These are phyloP conservation scores for Dryadula phaetusa DNA, from an alignment of 2,888 invertebrate species.

Conservation along the genomic window DNA sequence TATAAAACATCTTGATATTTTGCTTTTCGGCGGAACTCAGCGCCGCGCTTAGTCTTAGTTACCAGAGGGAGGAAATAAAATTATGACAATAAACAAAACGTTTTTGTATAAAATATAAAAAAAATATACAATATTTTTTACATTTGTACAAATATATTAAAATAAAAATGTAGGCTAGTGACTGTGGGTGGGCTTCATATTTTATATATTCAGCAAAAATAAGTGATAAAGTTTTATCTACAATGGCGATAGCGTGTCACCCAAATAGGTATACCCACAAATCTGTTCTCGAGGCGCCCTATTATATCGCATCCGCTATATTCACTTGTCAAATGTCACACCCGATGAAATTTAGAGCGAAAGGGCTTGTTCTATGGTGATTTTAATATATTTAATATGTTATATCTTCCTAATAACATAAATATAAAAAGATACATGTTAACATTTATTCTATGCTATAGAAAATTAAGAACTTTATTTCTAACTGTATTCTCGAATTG, in stretches of 20 bases:
- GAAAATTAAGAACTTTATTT: conserved; percentile 7
- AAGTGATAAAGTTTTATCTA: conserved; percentile 54
- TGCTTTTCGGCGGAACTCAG: too few relatives aligned
- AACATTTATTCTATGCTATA: not conserved
- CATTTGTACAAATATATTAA: not conserved
- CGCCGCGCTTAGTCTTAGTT: too few relatives aligned
- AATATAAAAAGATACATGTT: not conserved
- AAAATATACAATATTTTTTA: not conserved
- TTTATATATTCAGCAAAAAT: conserved; percentile 28
- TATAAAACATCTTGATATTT: too few relatives aligned
- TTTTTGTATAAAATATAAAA: not conserved
- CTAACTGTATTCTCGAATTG: not conserved
- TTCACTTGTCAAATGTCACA: conserved; percentile 18
- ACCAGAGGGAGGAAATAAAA: not conserved
- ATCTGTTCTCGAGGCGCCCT: conserved; percentile 61
- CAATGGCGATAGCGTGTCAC: conserved; percentile 62
- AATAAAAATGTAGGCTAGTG: not conserved
- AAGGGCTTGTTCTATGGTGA: not conserved
- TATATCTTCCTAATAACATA: conserved; percentile 17
- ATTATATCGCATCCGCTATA: conserved; percentile 25
- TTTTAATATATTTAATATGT: conserved; percentile 13
- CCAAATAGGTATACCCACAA: conserved; percentile 70
- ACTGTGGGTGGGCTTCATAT: conserved; percentile 13
- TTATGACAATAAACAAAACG: not conserved
- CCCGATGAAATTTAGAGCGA: not conserved